These are phyloP conservation scores for Anhinga anhinga DNA, from an alignment of 2,113 vertebrate species.

Conservation along the genomic window DNA sequence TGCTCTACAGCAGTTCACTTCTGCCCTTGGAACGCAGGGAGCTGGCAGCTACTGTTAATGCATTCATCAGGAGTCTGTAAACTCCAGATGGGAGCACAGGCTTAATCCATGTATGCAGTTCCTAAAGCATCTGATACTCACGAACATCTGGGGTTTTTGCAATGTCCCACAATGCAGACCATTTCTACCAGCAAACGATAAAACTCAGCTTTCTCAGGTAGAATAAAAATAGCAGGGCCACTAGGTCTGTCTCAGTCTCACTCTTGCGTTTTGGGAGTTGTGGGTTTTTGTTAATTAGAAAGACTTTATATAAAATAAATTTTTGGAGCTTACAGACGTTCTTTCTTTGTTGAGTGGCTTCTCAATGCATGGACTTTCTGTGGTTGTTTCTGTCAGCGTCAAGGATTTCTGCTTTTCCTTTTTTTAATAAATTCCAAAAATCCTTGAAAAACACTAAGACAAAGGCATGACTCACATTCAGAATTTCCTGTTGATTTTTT, in stretches of 20 bases:
- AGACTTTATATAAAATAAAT: not conserved
- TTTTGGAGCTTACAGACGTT: not conserved
- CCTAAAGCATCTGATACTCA: not conserved
- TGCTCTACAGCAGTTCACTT: not conserved
- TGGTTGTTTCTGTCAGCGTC: not conserved
- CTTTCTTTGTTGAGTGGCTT: not conserved
- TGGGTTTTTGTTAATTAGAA: not conserved
- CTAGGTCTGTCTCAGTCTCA: not conserved
- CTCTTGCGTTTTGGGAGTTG: not conserved
- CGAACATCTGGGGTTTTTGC: not conserved
- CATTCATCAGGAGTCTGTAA: not conserved
- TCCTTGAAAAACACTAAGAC: conserved; percentile 56
- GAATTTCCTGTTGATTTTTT: conserved; percentile 46
- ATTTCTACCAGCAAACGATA: not conserved
- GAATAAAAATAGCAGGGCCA: not conserved
- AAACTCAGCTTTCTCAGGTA: not conserved
- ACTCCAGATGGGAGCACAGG: not conserved
- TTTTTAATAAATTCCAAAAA: conserved; percentile 49
- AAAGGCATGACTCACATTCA: conserved; percentile 57
- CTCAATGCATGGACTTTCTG: not conserved
- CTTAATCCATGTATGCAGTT: not conserved
- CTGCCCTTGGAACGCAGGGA: not conserved
- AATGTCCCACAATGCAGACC: not conserved
- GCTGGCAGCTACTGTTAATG: not conserved
- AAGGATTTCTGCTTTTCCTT: conserved; percentile 22